These are phyloP conservation scores for Protobothrops mucrosquamatus DNA, from an alignment of 2,113 vertebrate species.

Conservation along the genomic window DNA sequence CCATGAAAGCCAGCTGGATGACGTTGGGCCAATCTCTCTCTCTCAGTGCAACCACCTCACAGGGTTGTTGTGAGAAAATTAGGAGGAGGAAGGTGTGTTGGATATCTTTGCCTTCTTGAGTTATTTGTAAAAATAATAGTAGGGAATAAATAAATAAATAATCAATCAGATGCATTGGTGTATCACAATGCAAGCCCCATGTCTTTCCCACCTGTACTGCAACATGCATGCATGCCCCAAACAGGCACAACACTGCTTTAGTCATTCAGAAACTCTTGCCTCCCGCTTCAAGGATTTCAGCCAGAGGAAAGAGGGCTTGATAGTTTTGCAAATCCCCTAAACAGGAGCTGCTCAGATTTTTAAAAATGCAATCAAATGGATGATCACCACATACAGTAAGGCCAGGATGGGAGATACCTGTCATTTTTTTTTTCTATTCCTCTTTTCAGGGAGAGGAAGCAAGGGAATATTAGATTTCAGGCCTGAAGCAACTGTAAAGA, in stretches of 20 bases:
- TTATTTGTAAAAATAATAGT: background rate
- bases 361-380: background rate
- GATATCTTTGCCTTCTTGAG: background rate
- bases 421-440: background rate
- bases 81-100: background rate
- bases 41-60: background rate
- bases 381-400: background rate
- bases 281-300: background rate
- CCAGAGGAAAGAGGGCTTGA: background rate
- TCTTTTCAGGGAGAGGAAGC: background rate
- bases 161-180: background rate
- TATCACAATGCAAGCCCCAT: background rate
- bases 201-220: background rate
- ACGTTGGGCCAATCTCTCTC: background rate
- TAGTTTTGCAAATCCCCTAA: background rate
- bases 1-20: background rate
- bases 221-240: background rate
- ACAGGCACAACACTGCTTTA: background rate
- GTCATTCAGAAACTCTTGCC: background rate
- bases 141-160: background rate
- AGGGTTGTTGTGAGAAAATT: background rate
- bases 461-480: background rate
- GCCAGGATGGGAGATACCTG: background rate
- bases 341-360: background rate
- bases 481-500: background rate